phyloP scores from a whole-genome alignment of 1,140 invertebrate species.

The Zaprionus ghesquierei region DNA sequence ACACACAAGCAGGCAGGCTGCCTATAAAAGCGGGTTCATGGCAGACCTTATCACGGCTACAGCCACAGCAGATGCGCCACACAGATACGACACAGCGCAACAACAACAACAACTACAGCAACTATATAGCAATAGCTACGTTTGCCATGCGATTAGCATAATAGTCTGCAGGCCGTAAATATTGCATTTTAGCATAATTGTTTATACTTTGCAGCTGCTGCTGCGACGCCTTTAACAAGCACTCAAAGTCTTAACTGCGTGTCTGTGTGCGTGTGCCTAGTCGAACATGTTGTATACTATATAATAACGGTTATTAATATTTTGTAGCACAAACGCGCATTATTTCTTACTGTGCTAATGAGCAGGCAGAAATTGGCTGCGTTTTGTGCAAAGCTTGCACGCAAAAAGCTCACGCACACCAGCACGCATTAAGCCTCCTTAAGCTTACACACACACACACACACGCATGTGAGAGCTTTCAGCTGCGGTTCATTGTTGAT shows the following conservation, averaged over 20 bases:
- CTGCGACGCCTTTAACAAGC: constrained; percentile 50
- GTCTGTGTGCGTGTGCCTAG: neutral
- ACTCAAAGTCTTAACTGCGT: constrained; percentile 3
- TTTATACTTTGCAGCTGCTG: constrained; percentile 72
- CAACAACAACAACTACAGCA: neutral
- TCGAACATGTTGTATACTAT: neutral
- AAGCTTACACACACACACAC: neutral
- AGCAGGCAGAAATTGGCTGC: neutral
- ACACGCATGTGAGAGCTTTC: too few species aligned
- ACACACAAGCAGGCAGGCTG: neutral
- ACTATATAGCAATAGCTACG: constrained; percentile 6
- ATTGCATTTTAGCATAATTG: constrained; percentile 80
- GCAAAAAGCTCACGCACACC: neutral
- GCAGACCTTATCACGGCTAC: constrained; percentile 31
- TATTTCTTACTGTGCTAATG: neutral
- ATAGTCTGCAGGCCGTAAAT: constrained; percentile 72
- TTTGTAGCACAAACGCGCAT: neutral
- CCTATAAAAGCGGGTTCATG: constrained; percentile 23
- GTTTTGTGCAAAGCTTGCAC: neutral
- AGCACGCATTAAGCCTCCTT: neutral
- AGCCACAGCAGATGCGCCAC: constrained; percentile 16
- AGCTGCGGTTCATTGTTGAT: too few species aligned
- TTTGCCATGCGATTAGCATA: constrained; percentile 70
- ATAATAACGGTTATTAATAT: constrained; percentile 3
- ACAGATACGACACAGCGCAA: neutral